Base-by-base conservation (phyloP, 2,888 invertebrate species). In the Tromatobia lineatoria region DNA sequence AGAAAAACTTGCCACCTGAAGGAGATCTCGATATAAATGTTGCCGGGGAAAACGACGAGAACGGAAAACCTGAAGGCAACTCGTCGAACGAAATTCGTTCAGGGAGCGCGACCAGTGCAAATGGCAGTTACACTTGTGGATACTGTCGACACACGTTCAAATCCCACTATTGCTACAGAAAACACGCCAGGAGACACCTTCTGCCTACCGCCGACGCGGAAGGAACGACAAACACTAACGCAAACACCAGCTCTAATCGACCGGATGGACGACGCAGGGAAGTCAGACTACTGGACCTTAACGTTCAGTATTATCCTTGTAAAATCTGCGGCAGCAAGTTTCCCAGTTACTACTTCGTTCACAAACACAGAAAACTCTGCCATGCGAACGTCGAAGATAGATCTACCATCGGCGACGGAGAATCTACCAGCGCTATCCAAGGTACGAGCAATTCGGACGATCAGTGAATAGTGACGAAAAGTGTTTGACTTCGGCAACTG, bases 311-410 rank as follows among this genome's bases (percentile, higher is more conserved):
- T 94, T 98, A 98, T 94, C 98, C 98, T 0, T 98, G 98, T 94
- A 98, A 98, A 94, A 98, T 97, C 0, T 98, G 98, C 94, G 98
- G 98, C 23, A 97, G 96, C 89, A 98, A 98, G 93, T 98, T 98
- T 93, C 98, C 98, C 1, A 98, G 98, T 87, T 98, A 98, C 93
- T 98, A 98, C 94, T 98, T 98, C 94, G 98, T 98, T 29, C 98
- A 98, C 93, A 98, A 98, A 91, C 98, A 98, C 92, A 95, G 98
- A 74, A 98, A 98, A 94, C 94, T 97, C 90, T 98, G 98, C 91
- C 98, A 98, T 92, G 96, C 96, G 0, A 96, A 96, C 34, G 85
- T 80, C 18, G 93, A 89, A 89, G 94, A 90, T 76, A 77, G 64
- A 3, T 75, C 45, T 1, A 86, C 74, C n/a, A 79, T 54, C 11